Base-by-base conservation (phyloP, 2,797 vertebrate species). In the Sphaeramia orbicularis region DNA sequence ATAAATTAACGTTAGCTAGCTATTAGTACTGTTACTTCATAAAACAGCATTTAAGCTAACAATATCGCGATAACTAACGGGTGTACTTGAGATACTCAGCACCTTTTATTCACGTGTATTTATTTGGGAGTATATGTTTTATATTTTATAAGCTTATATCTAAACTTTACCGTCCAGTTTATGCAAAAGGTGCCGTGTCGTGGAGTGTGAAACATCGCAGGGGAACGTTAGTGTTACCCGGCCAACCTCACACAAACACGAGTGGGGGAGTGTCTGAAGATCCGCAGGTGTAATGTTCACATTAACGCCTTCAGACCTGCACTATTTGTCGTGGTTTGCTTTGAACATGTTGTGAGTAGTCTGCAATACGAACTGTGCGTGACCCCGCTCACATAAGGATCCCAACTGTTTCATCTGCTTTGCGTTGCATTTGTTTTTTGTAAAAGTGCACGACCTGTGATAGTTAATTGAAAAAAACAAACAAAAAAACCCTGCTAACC, bases 171-270 rank as follows among this genome's bases (percentile, higher is more conserved):
- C 4, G 44, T n/a, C 36, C 36, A 7, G 12, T 38, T 21, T 16
- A 7, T 30, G 18, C 0, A 6, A 32, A 51, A 64, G 41, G 53
- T 63, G 19, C 35, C 40, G 69, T 50, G 52, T 10, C 11, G 16
- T 18, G 2, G 61, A 61, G 78, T 80, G 86, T 81, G 83, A 86
- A 83, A 83, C 78, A 7, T 81, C 64, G 58, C 76, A 37, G 67
- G 61, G 65, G 60, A 71, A 36, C 74, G 80, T 48, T 9, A 79
- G 71, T 78, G 86, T 87, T 84, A 65, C 88, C 86, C 52, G 58
- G 85, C 61, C 81, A 83, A 83, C 85, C 80, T 83, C 76, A 71
- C 80, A 65, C 83, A 78, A 76, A 86, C 86, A 80, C 1, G 77
- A 42, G 60, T 0, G 42, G 65, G 47, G 67, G 44, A 21, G 76